Base-by-base conservation (phyloP, 2,888 invertebrate genomes). In the Enchytraeus crypticus region DNA sequence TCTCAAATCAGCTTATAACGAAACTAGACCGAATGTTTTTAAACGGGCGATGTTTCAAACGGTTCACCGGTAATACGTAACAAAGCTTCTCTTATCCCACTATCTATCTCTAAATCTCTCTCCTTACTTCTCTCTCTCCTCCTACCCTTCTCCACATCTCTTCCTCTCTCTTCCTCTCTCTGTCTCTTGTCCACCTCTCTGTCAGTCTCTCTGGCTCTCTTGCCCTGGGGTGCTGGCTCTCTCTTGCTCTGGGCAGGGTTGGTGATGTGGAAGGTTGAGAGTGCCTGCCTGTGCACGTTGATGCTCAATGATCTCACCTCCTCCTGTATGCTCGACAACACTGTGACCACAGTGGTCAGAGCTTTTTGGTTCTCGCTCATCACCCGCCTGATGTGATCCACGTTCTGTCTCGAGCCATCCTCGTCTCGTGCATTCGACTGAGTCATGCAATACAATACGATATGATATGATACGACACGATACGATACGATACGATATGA, bases 361-460 rank as follows among this genome's bases (percentile, higher is more conserved):
- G 77, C 78, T 63, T 79, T 78, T 60, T 78, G 77, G 65, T 77
- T 79, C 66, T 78, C 78, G 2, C 74, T 72, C 75, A 79, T 77
- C 43, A 78, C 70, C 8, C 72, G 69, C 3, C 78, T 67, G 38
- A 78, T 70, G 66, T 77, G 77, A 43, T 78, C 77, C 1, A 79
- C 73, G 61, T 79, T 76, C 66, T 77, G 76, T 47, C 73, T 72
- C 54, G 75, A 73, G 57, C 73, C 68, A 59, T 75, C 72, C 59
- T 77, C 77, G 62, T 77, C 77, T 51, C 74, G 73, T 60, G 73
- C 74, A 62, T 71, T 74, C n/a, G 72, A 70, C n/a, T n/a, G n/a
- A n/a, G n/a, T n/a, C n/a, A n/a, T n/a, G n/a, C n/a, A n/a, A n/a
- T n/a, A n/a, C n/a, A n/a, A n/a, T n/a, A n/a, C n/a, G n/a, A n/a